Evolutionary conservation across 2,797 vertebrate species (phyloP), one percentile per base, ranked within the genome.

Genomic region (Ispidina picta): DNA sequence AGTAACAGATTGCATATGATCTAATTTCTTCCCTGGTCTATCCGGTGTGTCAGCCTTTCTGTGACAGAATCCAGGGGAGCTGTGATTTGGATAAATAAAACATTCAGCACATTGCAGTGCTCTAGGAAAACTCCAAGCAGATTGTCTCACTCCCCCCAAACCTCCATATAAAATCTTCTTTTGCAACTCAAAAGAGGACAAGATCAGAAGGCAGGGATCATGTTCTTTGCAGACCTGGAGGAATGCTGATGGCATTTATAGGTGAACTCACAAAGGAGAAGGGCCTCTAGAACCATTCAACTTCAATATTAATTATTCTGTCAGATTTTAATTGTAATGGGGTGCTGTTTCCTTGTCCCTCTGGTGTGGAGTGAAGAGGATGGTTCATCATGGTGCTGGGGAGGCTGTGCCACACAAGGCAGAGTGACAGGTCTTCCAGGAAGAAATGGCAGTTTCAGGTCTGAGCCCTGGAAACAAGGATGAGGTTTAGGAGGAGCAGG

Each of bases 1-100:
- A 72, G 78, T 87, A 93, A 94, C 95, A 97, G 95, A 96, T 96
- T 96, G 96, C 39, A 23, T 66, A 86, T 97, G 94, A 95, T 94
- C 88, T 96, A 86, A 96, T 96, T 89, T 64, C 91, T 91, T 97
- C 83, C 78, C 85, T 77, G 71, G 52, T 90, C 51, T 74, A 69
- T 95, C 92, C 80, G 55, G 94, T 95, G 73, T 95, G 75, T 95
- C 92, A 96, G 72, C 80, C 68, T 74, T 94, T 89, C 82, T 3
- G 59, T 92, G 94, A 86, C 18, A 43, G 94, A 86, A 89, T 93
- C 75, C 90, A 91, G 77, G 44, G 78, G 93, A 93, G 81, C 94
- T 96, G 94, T 65, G 71, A 91, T 86, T 95, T 96, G 70, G 88
- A 97, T 97, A 84, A 97, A 93, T 81, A 94, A 92, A 96, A 51